Evolutionary conservation across 2,797 vertebrate genomes (phyloP), one percentile per base, ranked within the genome.

Genomic region (Channa striata): DNA sequence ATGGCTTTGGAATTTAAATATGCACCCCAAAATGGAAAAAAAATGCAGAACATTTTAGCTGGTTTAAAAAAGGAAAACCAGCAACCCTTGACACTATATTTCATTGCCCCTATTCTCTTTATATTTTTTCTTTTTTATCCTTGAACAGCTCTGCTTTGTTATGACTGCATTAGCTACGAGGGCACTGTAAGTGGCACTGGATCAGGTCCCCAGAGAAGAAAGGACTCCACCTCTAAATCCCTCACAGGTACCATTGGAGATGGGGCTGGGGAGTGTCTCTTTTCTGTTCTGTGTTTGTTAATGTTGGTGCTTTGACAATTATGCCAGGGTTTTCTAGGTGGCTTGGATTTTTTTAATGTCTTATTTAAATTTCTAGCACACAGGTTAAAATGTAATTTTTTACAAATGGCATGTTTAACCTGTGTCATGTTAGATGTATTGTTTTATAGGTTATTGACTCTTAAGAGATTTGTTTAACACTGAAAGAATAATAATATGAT

Each of bases 221-320:
- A 95, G 90, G 96, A 96, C 82, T 84, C 93, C 77, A 95, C 95
- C 85, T 95, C 96, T 92, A 97, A 96, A 93, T 94, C 97, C 69
- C 96, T 96, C 84, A 96, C 96, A 88, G 97, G 97, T 98, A 95
- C 93, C 89, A 73, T 8, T 74, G 82, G 78, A 90, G 82, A 83
- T 19, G 74, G 87, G 90, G 85, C 54, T 78, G 82, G 86, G 85
- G 81, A 68, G 60, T 73, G 53, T 88, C 65, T 87, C 48, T 71
- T 87, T 51, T 86, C 65, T 90, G 46, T 89, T 91, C 19, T 81
- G 1, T 81, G 1, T 52, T 19, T 74, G 2, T 68, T 74, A n/a
- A 58, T 85, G 19, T 72, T 61, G 48, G 40, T 77, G 25, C 40
- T 53, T 56, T 62, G 46, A 78, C 58, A 54, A 54, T 59, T 42